phyloP scores from a whole-genome alignment of 1,140 invertebrate genomes.

The Chrysoperla carnea region DNA sequence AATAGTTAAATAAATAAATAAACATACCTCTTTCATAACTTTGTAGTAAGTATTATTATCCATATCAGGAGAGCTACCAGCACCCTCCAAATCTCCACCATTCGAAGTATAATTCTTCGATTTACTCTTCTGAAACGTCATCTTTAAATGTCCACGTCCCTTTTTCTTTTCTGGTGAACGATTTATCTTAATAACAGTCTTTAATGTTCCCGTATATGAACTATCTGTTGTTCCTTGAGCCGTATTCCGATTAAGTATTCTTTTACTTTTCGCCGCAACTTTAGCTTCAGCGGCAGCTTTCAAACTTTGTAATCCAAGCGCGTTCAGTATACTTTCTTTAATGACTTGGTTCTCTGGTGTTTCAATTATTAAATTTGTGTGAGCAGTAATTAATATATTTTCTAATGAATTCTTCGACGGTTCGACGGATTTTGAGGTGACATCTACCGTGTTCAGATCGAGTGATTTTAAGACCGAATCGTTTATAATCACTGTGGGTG shows the following conservation, averaged over 20 bases:
- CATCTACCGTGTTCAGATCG: neutral
- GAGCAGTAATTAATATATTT: neutral
- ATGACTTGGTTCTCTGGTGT: constrained; percentile 33
- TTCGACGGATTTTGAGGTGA: neutral
- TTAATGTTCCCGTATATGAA: constrained; percentile 52
- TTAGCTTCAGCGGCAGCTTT: constrained; percentile 35
- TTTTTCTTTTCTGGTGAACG: constrained; percentile 37
- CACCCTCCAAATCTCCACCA: constrained; percentile 26
- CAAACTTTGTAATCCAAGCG: constrained; percentile 40
- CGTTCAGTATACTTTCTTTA: constrained; percentile 43
- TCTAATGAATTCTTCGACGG: neutral
- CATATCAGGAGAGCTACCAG: constrained; percentile 15
- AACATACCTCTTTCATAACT: constrained; percentile 54
- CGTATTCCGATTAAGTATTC: constrained; percentile 15
- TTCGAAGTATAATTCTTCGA: constrained; percentile 27
- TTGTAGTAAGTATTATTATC: constrained; percentile 47
- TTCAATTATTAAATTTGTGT: constrained; percentile 18
- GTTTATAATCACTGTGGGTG: neutral
- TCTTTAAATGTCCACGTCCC: constrained; percentile 49
- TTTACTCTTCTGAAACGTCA: constrained; percentile 62
- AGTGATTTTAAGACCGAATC: neutral
- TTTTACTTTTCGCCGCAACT: constrained; percentile 32
- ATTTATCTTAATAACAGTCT: constrained; percentile 59
- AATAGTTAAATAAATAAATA: no score
- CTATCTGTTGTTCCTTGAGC: constrained; percentile 21